phyloP scores from a whole-genome alignment of 2,797 vertebrate species.

The Malacoctenus gilli region DNA sequence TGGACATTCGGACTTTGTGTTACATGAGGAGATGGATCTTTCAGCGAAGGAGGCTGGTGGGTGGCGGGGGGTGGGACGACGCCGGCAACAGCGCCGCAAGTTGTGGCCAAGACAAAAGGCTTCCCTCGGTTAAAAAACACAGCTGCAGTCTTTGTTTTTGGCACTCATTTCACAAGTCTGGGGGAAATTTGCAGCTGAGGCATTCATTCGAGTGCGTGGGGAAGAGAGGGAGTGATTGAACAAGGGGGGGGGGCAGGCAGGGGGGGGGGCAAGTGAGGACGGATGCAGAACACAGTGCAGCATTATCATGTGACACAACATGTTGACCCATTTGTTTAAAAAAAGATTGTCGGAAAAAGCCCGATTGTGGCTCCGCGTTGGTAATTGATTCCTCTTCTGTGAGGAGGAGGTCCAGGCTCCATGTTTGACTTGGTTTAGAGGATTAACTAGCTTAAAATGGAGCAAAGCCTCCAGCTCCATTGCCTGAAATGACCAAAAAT shows the following conservation, averaged over 20 bases:
- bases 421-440: conserved; percentile 71
- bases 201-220: conserved; percentile 44
- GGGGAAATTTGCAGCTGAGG: conserved; percentile 71
- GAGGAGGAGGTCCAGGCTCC: conserved; percentile 45
- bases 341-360: conserved; percentile 55
- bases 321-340: conserved; percentile 66
- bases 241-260: background rate
- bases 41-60: conserved; percentile 11
- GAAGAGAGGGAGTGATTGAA: conserved; percentile 40
- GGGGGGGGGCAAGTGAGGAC: conserved; percentile 21
- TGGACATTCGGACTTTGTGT: conserved; percentile 37
- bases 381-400: conserved; percentile 68
- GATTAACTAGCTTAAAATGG: conserved; percentile 66
- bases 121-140: conserved; percentile 61
- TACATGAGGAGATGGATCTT: conserved; percentile 42
- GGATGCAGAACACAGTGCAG: conserved; percentile 29
- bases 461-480: conserved; percentile 38
- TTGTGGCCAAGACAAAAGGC: conserved; percentile 57
- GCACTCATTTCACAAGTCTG: conserved; percentile 62
- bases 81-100: conserved; percentile 30
- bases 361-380: conserved; percentile 51
- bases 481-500: conserved; percentile 41
- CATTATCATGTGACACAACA: conserved; percentile 61
- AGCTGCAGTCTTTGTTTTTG: conserved; percentile 70
- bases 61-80: background rate